Evolutionary conservation across 2,797 vertebrate genomes (phyloP), one percentile per base, ranked within the genome.

Genomic region (Melanotaenia trifasciata): DNA sequence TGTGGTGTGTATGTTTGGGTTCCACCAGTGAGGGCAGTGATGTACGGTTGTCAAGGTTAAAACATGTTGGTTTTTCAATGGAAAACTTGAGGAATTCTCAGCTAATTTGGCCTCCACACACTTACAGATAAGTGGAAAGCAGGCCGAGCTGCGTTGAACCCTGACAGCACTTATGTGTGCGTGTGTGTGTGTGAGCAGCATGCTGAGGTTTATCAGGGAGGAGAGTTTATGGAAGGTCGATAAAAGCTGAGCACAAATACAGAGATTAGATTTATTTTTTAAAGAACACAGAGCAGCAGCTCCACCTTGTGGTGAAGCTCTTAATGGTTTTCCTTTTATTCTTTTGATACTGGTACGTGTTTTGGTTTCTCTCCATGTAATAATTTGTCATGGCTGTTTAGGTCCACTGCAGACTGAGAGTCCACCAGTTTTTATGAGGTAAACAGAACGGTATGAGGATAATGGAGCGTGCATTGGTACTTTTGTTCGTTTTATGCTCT

Each of bases 281-380:
- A 14, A 43, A 26, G 18, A 56, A 43, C 13, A 36, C 26, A 28
- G 58, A 8, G 22, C 11, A 63, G 45, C 51, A 59, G 72, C 78
- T 1, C 85, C 89, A 50, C 74, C 86, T 70, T 53, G 77, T 87
- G 87, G 79, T 57, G 0, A 26, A 63, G 3, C 22, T 70, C 38
- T 7, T 3, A 1, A 45, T 10, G 10, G 22, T 45, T 70, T 60
- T 58, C 11, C 33, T n/a, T 61, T 43, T 30, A 45, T 1, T 4
- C 3, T 75, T 57, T 45, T 62, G 1, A 40, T 38, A 28, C 30
- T 10, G 13, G 53, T 61, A 9, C 61, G 18, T 77, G 22, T 58
- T 50, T 28, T 60, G 16, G 16, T 47, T 69, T 67, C 7, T 65
- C 28, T 63, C 56, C 5, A 28, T 24, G 36, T 36, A 30, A 7